Percentiles rank a stretch among this genome's conserved stretches.
These are phyloP conservation scores for Esox niger DNA, from an alignment of 2,113 vertebrate species.

Conservation along the genomic window DNA sequence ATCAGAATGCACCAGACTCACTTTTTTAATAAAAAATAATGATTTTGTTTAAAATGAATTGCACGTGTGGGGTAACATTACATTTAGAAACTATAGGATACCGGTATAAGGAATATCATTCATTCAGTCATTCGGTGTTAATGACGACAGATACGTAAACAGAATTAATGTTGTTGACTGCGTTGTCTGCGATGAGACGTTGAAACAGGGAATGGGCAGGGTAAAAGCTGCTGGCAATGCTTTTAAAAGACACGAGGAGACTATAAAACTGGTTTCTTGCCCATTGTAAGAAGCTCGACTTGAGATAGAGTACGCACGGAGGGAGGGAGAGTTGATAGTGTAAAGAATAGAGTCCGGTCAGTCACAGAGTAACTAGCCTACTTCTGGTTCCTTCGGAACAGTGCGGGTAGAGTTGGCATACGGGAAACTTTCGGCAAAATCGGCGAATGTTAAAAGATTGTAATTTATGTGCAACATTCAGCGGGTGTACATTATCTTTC, in stretches of 20 bases:
- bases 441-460: background rate
- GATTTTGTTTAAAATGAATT: too few relatives aligned
- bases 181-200: constrained; percentile 45
- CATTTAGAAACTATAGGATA: background rate
- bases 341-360: constrained; percentile 29
- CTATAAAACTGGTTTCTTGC: constrained; percentile 66
- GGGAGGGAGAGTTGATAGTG: constrained; percentile 41
- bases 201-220: constrained; percentile 49
- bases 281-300: constrained; percentile 47
- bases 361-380: background rate
- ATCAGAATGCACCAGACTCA: too few relatives aligned
- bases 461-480: background rate
- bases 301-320: constrained; percentile 34
- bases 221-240: constrained; percentile 47
- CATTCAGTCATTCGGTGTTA: constrained; percentile 1
- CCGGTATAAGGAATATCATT: background rate
- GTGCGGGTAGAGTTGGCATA: constrained; percentile 11
- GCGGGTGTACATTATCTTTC: background rate
- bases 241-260: constrained; percentile 57
- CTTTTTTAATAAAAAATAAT: too few relatives aligned
- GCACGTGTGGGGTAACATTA: too few relatives aligned
- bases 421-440: background rate
- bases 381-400: constrained; percentile 21
- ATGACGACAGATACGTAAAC: constrained; percentile 7
- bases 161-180: constrained; percentile 15